Percentiles rank a stretch among this genome's conserved stretches.
phyloP scores from a whole-genome alignment of 1,140 invertebrate species.

The Drosophila sproati region DNA sequence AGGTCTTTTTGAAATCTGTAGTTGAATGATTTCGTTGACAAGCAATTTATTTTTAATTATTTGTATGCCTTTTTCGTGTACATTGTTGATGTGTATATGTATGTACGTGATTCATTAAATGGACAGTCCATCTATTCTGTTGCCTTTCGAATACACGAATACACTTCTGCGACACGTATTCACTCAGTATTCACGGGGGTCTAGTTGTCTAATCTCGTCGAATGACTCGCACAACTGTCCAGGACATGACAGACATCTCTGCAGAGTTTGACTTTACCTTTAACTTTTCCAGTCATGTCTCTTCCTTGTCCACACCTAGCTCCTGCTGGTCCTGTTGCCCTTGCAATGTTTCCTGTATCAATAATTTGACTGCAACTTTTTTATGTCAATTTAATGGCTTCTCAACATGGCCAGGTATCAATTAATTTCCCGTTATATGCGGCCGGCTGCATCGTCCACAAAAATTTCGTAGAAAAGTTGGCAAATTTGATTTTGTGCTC shows the following conservation, averaged over 20 bases:
- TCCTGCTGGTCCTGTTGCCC: slow-evolving; percentile 11
- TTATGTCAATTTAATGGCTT: slow-evolving; percentile 59
- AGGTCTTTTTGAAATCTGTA: too few species aligned
- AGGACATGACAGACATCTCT: slow-evolving; percentile 25
- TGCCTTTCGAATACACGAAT: neutral
- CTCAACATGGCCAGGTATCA: slow-evolving; percentile 63
- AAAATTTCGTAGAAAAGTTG: slow-evolving; percentile 56
- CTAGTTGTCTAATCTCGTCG: slow-evolving; percentile 62
- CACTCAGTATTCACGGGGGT: neutral
- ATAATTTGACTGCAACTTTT: slow-evolving; percentile 59
- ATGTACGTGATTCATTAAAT: too few species aligned
- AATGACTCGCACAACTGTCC: slow-evolving; percentile 67
- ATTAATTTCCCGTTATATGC: slow-evolving; percentile 70
- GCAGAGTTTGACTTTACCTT: neutral
- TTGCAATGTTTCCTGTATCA: slow-evolving; percentile 43
- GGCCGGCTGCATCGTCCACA: slow-evolving; percentile 67
- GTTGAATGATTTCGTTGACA: too few species aligned
- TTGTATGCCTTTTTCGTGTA: neutral
- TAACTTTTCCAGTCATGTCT: neutral
- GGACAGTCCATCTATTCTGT: too few species aligned
- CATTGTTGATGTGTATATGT: too few species aligned
- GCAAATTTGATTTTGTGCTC: slow-evolving; percentile 53
- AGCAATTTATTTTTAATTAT: neutral
- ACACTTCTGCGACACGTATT: neutral
- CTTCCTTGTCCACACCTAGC: neutral